Percentiles rank a stretch among this genome's conserved stretches.
phyloP scores from a whole-genome alignment of 2,113 vertebrate species.

The Psittacara wagleri region DNA sequence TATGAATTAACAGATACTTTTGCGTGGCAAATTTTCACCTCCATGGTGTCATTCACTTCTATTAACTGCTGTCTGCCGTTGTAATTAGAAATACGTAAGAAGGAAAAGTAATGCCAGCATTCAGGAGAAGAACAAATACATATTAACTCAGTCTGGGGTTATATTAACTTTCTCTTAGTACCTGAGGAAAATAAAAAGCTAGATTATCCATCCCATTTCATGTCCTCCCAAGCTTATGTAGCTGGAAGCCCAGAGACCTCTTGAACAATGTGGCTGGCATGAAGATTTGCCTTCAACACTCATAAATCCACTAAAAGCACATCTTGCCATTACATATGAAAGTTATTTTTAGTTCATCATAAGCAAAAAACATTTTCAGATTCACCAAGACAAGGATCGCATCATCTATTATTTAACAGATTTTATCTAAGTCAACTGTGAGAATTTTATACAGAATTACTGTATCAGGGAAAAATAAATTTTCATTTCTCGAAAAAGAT shows the following conservation, averaged over 20 bases:
- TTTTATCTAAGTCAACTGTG: background rate
- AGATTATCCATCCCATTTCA: background rate
- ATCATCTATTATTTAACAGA: background rate
- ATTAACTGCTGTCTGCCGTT: background rate
- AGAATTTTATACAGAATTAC: background rate
- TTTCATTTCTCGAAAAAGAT: background rate
- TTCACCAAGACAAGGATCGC: background rate
- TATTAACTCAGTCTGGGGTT: background rate
- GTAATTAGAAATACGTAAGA: background rate
- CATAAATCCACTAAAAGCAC: background rate
- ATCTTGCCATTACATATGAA: background rate
- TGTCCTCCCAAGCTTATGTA: background rate
- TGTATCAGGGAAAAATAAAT: background rate
- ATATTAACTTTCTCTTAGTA: background rate
- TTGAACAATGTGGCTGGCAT: background rate
- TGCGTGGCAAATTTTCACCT: background rate
- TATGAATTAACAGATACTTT: background rate
- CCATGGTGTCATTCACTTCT: background rate
- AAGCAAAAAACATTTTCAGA: background rate
- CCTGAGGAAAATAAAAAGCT: background rate
- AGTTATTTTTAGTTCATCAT: background rate
- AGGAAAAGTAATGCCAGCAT: background rate
- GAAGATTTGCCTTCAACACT: background rate
- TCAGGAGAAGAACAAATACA: background rate
- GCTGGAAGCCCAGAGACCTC: background rate